A percentile compares a stretch with the other conserved stretches of the same genome.
Evolutionary conservation across 2,888 invertebrate species (phyloP).

Genomic region (Leptopilina myrica): DNA sequence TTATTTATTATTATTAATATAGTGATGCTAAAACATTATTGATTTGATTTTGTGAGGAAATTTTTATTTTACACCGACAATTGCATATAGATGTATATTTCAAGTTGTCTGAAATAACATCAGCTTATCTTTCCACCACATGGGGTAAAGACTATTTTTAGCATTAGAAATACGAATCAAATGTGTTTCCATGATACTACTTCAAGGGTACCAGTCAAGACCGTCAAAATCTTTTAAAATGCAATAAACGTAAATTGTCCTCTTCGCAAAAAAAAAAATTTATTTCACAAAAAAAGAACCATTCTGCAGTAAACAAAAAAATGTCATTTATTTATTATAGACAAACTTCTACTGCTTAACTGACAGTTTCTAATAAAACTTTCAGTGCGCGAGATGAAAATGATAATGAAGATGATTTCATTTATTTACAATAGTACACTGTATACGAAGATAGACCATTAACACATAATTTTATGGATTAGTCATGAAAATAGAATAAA

Average conservation of each 20-base stretch:
- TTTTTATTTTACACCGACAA: conserved; percentile 22
- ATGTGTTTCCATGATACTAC: conserved; percentile 36
- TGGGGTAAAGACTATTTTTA: conserved; percentile 53
- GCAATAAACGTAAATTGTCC: not conserved
- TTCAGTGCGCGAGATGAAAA: not conserved
- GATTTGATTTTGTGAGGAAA: not conserved
- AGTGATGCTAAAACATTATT: too few relatives aligned
- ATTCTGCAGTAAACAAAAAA: too few relatives aligned
- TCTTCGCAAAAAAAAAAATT: not conserved
- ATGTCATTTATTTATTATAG: too few relatives aligned
- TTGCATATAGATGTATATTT: conserved; percentile 24
- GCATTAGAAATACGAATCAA: conserved; percentile 34
- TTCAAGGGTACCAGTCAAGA: conserved; percentile 15
- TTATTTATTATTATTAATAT: too few relatives aligned
- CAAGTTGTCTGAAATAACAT: conserved; percentile 50
- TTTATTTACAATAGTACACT: conserved; percentile 15
- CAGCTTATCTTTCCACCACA: conserved; percentile 56
- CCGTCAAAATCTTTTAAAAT: conserved; percentile 23
- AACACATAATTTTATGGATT: conserved; percentile 15
- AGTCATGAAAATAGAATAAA: not conserved
- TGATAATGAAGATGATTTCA: conserved; percentile 13
- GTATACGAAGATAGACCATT: conserved; percentile 1
- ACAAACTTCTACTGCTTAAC: not conserved
- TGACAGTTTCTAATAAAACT: conserved; percentile 9
- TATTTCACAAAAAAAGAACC: too few relatives aligned